These are phyloP conservation scores for Drosophila kuntzei DNA, from an alignment of 2,888 invertebrate species.

Conservation along the genomic window DNA sequence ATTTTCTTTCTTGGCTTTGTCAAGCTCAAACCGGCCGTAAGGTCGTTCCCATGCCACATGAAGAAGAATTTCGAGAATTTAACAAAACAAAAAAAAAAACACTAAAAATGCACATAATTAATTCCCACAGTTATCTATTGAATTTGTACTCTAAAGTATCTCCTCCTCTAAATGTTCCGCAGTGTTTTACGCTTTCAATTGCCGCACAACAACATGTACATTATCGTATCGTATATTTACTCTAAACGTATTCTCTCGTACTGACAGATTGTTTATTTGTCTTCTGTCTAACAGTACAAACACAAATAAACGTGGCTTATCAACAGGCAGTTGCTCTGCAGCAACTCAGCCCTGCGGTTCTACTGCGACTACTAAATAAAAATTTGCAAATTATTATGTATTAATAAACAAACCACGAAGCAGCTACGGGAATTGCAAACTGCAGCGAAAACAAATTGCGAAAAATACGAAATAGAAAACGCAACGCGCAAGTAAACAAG, in stretches of 20 bases:
- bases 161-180: background rate
- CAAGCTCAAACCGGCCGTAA: slow-evolving; percentile 29
- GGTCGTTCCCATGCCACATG: slow-evolving; percentile 43
- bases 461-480: slow-evolving; percentile 55
- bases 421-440: slow-evolving; percentile 4
- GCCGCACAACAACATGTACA: slow-evolving; percentile 9
- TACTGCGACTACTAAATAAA: slow-evolving; percentile 19
- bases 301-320: slow-evolving; percentile 48
- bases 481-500: slow-evolving; percentile 67
- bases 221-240: slow-evolving; percentile 15
- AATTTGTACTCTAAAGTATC: background rate
- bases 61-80: slow-evolving; percentile 13
- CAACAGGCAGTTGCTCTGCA: slow-evolving; percentile 23
- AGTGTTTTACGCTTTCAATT: slow-evolving; percentile 6
- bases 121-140: slow-evolving; percentile 41
- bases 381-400: slow-evolving; percentile 43
- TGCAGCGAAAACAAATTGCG: slow-evolving; percentile 35
- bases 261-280: slow-evolving; percentile 45
- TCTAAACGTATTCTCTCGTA: background rate
- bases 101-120: background rate
- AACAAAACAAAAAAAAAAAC: slow-evolving; percentile 5
- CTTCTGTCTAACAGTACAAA: slow-evolving; percentile 17
- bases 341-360: slow-evolving; percentile 4
- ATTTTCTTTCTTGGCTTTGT: slow-evolving; percentile 5
- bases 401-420: slow-evolving; percentile 48